Evolutionary conservation across 2,888 invertebrate genomes (phyloP), one percentile per base, ranked within the genome.

Genomic region (Cinara cedri): DNA sequence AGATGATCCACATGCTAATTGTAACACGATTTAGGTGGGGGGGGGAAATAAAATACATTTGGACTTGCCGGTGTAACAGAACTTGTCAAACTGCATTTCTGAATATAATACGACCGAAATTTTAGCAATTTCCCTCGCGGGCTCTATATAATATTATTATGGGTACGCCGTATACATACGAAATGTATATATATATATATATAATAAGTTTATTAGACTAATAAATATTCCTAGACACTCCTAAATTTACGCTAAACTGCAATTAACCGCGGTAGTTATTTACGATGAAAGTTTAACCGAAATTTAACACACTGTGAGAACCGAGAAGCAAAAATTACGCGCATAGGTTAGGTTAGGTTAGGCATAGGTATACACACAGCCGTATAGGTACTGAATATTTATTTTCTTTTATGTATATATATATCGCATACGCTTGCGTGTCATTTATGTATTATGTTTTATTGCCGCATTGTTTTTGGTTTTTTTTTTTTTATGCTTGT

Each of bases 1-100:
- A n/a, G 76, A 76, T 76, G 76, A 76, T 76, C 55, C 76, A 65
- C 75, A 66, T 34, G 60, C 72, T 62, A 72, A 72, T 72, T 62
- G 72, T 72, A 72, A 62, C 72, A 26, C 72, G 72, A 26, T 34
- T 11, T 57, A 26, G 60, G 60, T n/a, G 60, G 13, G 16, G 34
- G 14, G 34, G 14, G 8, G 11, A 26, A 24, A 6, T 26, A 68
- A 51, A 66, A 46, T 49, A 46, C 49, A 72, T 72, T 72, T 34
- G 49, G 72, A 72, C 49, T 49, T 16, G 62, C 49, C 26, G 42
- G 51, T n/a, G n/a, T 9, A 24, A 54, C 74, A 21, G n/a, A 63
- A 74, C 74, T 74, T 51, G 74, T 74, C 51, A 24, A 42, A 74
- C 74, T 63, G 51, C 74, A 74, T 74, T 74, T 74, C 46, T 74